Evolutionary conservation across 1,140 invertebrate genomes (phyloP), one percentile per base, ranked within the genome.

Genomic region (Sogatella furcifera): DNA sequence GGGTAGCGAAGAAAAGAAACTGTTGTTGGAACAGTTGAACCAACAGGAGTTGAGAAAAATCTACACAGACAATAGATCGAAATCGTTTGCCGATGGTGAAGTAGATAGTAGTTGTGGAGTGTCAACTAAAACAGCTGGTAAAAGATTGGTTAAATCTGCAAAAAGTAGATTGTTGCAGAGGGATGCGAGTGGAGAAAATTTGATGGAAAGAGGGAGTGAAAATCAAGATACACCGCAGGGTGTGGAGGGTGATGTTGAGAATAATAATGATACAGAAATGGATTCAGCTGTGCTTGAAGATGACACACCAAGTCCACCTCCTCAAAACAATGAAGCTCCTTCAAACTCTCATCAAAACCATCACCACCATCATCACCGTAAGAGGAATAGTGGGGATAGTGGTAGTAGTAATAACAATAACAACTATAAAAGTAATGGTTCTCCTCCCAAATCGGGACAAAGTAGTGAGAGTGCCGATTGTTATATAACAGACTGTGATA

Each of bases 401-500:
- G 34, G 34, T 38, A 38, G 34, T 38, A 38, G 34, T 10, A 38
- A 38, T 10, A 38, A 38, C 34, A 38, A 38, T 10, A 38, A 38
- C 9, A 38, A 38, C 11, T 38, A 38, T 8, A 22, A 49, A 49
- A 49, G 21, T 11, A 49, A 22, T 11, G 21, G 15, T 17, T 49
- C 46, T 9, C 53, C 22, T 10, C 53, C 53, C 6, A 24, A 55
- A 24, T 34, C 53, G 4, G 53, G 53, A 28, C 22, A 55, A 13
- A 24, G 22, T 8, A 55, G 53, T 55, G 46, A 49, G 6, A 49
- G 46, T 15, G 46, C 46, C 21, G 59, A 60, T 21, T 60, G 59
- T 28, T 60, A 60, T 24, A 60, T 60, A 14, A 60, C 59, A 19
- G 59, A 60, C 41, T 60, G 59, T 38, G 59, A 60, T n/a, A 53